Percentiles rank a stretch among this genome's conserved stretches.
These are phyloP conservation scores for Parotocinclus haroldoi DNA, from an alignment of 2,797 vertebrate genomes.

Conservation along the genomic window DNA sequence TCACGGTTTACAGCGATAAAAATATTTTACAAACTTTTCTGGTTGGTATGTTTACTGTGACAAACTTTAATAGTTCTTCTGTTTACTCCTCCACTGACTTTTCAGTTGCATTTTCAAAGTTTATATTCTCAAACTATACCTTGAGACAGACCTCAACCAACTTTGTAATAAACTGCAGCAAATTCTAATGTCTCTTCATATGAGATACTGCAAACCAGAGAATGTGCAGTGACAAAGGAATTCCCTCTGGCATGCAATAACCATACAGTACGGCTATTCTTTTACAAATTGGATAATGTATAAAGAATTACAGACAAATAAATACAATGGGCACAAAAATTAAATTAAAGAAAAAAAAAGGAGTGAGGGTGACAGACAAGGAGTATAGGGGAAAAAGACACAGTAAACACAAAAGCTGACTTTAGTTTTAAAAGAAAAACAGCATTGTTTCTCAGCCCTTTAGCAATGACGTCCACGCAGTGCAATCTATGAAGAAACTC, in stretches of 20 bases:
- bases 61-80: no score
- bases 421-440: constrained; percentile 64
- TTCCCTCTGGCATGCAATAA: constrained; percentile 41
- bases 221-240: constrained; percentile 19
- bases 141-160: no score
- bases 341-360: no score
- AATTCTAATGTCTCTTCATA: constrained; percentile 12
- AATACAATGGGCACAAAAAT: constrained; percentile 53
- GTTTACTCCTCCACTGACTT: no score
- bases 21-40: no score
- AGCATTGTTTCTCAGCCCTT: constrained; percentile 62
- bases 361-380: no score
- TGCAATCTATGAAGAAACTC: constrained; percentile 62
- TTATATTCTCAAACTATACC: no score
- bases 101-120: no score
- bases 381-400: background rate
- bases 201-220: constrained; percentile 9
- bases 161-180: no score
- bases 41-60: no score
- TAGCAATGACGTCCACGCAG: constrained; percentile 64
- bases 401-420: constrained; percentile 51
- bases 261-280: constrained; percentile 60
- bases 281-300: constrained; percentile 37
- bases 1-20: no score
- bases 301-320: constrained; percentile 72